Conservation (phyloP, 2,888 invertebrate species). For the Machimus rusticus region DNA sequence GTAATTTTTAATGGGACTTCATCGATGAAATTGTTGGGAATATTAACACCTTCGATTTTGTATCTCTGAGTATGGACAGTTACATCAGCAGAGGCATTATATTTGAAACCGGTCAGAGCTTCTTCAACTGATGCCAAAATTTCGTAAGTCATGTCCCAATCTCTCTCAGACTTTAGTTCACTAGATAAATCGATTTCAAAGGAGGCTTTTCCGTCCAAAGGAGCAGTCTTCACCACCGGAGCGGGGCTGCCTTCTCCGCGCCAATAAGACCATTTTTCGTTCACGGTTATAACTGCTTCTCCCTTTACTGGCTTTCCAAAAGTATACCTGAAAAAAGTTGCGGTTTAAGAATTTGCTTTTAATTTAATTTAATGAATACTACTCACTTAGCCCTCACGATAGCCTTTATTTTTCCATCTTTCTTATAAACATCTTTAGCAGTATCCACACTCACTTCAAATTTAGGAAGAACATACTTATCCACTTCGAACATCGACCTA, state of each 20-base stretch:
- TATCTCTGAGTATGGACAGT: slow-evolving; percentile 80
- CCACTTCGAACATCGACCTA: slow-evolving; percentile 67
- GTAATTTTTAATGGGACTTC: slow-evolving; percentile 74
- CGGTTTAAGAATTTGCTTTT: neutral
- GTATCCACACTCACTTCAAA: slow-evolving; percentile 84
- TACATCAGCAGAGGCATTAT: slow-evolving; percentile 78
- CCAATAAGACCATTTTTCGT: slow-evolving; percentile 63
- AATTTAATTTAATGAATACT: neutral
- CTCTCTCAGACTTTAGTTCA: slow-evolving; percentile 75
- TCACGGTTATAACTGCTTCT: slow-evolving; percentile 80
- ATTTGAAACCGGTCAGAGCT: slow-evolving; percentile 79
- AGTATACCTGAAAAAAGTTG: slow-evolving; percentile 70
- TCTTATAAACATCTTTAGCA: slow-evolving; percentile 80
- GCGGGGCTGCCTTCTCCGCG: slow-evolving; percentile 52
- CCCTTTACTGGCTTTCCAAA: slow-evolving; percentile 89
- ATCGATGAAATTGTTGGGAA: slow-evolving; percentile 88
- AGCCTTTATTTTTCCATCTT: slow-evolving; percentile 76
- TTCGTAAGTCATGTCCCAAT: slow-evolving; percentile 49
- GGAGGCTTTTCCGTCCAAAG: slow-evolving; percentile 70
- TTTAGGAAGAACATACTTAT: slow-evolving; percentile 87
- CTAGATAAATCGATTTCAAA: slow-evolving; percentile 82
- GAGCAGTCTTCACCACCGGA: slow-evolving; percentile 66
- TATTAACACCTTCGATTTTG: slow-evolving; percentile 77
- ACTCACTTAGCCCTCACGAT: slow-evolving; percentile 81
- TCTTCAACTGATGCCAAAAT: slow-evolving; percentile 92